Evolutionary conservation across 1,140 invertebrate genomes (phyloP), one percentile per base, ranked within the genome.

Genomic region (Cotesia chilonis): DNA sequence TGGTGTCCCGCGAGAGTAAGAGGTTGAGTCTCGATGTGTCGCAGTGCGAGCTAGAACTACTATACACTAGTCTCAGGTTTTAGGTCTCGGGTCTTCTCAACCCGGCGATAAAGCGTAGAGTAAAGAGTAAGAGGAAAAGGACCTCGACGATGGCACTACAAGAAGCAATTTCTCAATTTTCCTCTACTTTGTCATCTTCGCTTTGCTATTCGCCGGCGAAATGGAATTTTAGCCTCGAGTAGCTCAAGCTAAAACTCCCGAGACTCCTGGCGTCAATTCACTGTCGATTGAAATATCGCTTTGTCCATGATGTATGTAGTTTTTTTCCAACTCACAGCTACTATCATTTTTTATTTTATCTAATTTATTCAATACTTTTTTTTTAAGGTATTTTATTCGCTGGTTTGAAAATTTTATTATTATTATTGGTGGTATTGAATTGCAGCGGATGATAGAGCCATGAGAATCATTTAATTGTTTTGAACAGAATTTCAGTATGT

Each of bases 91-190:
- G 41, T 47, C 41, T 47, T 47, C 68, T 51, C 28, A 20, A 37
- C 69, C 4, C 75, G 72, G 65, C 76, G 75, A 77, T 77, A 78
- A 77, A 73, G 68, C 37, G 36, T 4, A 57, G 12, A 63, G 55
- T 63, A 57, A 71, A 10, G 28, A 28, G 28, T 28, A 47, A 9
- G 41, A 47, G 41, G 6, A 47, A 6, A 47, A 10, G 41, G 5
- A 47, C 10, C 6, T 9, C 6, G 5, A 47, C 41, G 41, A 47
- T 69, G 72, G 71, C 73, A 73, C 74, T 73, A 72, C 63, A 74
- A 68, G 81, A 81, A 81, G 83, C 84, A 86, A 87, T 87, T 87
- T 87, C 82, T 82, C 85, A 86, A 87, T 87, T 86, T 87, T 84
- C 78, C 78, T 75, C 75, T 83, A 86, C 85, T 86, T 87, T 86